phyloP scores from a whole-genome alignment of 2,113 vertebrate genomes.

The Thryonomys swinderianus region DNA sequence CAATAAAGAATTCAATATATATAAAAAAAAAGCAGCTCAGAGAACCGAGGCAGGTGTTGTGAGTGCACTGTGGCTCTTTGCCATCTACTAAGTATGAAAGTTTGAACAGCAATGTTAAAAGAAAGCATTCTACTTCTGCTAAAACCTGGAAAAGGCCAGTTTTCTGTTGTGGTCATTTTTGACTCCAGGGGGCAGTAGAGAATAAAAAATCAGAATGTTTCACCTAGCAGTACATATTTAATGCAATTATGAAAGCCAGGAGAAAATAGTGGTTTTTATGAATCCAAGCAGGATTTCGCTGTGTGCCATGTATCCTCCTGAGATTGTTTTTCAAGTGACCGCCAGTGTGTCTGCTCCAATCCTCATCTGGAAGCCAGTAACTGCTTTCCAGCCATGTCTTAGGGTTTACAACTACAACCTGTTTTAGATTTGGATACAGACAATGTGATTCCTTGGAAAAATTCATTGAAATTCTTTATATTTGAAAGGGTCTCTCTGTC shows the following conservation, averaged over 20 bases:
- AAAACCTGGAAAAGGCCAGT: not conserved
- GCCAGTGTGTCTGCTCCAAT: not conserved
- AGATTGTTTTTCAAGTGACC: conserved; percentile 54
- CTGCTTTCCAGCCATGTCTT: not conserved
- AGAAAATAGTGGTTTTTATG: conserved; percentile 71
- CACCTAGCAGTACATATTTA: not conserved
- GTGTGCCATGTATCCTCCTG: conserved; percentile 7
- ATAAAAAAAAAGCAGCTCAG: too few species aligned
- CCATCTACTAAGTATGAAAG: conserved; percentile 84
- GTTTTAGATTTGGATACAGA: conserved; percentile 26
- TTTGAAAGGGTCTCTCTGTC: conserved; percentile 1
- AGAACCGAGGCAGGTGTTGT: conserved; percentile 79
- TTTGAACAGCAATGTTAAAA: conserved; percentile 84
- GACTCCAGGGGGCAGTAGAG: conserved; percentile 83
- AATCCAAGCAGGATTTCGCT: conserved; percentile 62
- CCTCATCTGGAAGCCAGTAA: conserved; percentile 30
- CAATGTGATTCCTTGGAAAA: not conserved
- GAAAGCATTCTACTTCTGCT: conserved; percentile 85
- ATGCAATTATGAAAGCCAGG: conserved; percentile 64
- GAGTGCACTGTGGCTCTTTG: conserved; percentile 82
- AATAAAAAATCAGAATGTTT: conserved; percentile 78
- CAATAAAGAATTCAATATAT: too few species aligned
- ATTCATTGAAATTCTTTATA: not conserved
- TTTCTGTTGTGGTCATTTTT: conserved; percentile 9
- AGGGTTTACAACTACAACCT: not conserved